A percentile compares a stretch with the other conserved stretches of the same genome.
phyloP scores from a whole-genome alignment of 2,113 vertebrate species.

The Casuarius casuarius region DNA sequence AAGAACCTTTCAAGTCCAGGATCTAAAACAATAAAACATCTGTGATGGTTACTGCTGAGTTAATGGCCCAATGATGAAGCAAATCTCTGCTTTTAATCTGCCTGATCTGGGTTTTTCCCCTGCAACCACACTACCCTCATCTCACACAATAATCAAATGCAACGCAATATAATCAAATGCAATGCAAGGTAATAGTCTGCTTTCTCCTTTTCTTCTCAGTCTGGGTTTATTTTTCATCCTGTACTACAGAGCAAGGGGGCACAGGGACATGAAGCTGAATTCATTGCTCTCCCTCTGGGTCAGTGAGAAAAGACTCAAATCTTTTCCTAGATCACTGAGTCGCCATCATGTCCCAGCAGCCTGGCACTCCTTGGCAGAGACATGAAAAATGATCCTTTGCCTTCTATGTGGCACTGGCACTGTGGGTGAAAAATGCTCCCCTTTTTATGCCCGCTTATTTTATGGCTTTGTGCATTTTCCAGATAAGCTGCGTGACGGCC shows the following conservation, averaged over 20 bases:
- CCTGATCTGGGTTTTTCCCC: not conserved
- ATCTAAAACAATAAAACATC: conserved; percentile 9
- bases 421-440: conserved; percentile 25
- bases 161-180: not conserved
- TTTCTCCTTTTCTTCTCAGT: not conserved
- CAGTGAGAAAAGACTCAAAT: conserved; percentile 15
- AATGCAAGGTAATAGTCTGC: not conserved
- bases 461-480: not conserved
- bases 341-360: not conserved
- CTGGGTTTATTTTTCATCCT: not conserved
- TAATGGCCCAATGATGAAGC: not conserved
- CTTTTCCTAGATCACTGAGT: conserved; percentile 4
- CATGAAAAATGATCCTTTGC: conserved; percentile 28
- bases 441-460: conserved; percentile 31
- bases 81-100: not conserved
- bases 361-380: not conserved
- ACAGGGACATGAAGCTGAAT: not conserved
- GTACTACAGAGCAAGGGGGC: not conserved
- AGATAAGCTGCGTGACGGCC: not conserved
- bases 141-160: not conserved
- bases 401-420: not conserved
- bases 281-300: not conserved
- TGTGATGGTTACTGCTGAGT: not conserved
- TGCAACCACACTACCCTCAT: not conserved
- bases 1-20: not conserved